These are phyloP conservation scores for Labeo calbasu DNA, from an alignment of 2,797 vertebrate genomes.

Conservation along the genomic window DNA sequence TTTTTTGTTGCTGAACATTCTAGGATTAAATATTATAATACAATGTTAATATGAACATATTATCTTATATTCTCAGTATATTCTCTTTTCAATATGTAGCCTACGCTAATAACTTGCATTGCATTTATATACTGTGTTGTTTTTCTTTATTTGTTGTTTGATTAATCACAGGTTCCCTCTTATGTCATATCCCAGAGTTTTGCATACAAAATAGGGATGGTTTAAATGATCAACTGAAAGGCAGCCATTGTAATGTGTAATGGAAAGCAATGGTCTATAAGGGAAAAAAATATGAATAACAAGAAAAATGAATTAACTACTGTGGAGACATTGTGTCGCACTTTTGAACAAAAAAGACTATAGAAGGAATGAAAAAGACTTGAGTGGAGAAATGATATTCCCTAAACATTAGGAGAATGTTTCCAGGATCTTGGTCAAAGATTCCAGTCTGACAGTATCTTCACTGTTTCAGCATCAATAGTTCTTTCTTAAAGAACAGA, in stretches of 20 bases:
- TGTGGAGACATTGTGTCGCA: conserved; percentile 24
- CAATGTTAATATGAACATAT: background rate
- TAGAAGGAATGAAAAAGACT: conserved; percentile 20
- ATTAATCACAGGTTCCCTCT: background rate
- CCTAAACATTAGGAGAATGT: conserved; percentile 34
- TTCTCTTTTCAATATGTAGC: background rate
- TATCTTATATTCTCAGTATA: background rate
- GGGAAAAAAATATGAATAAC: background rate
- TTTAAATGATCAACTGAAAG: background rate
- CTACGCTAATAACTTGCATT: background rate
- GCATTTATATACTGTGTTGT: background rate
- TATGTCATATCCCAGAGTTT: background rate
- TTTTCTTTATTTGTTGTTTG: background rate
- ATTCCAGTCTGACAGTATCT: conserved; percentile 47
- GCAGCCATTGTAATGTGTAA: background rate
- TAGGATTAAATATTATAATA: background rate
- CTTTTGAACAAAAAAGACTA: conserved; percentile 27
- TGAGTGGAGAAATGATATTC: conserved; percentile 36
- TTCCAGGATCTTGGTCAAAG: conserved; percentile 41
- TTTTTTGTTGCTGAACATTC: background rate
- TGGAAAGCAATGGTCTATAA: background rate
- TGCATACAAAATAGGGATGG: background rate
- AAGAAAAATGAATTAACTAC: conserved; percentile 33
- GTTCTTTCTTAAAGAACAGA: conserved; percentile 42
- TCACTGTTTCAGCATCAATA: conserved; percentile 44